Evolutionary conservation across 2,888 invertebrate species (phyloP).

Genomic region (Eupithecia subumbrata): DNA sequence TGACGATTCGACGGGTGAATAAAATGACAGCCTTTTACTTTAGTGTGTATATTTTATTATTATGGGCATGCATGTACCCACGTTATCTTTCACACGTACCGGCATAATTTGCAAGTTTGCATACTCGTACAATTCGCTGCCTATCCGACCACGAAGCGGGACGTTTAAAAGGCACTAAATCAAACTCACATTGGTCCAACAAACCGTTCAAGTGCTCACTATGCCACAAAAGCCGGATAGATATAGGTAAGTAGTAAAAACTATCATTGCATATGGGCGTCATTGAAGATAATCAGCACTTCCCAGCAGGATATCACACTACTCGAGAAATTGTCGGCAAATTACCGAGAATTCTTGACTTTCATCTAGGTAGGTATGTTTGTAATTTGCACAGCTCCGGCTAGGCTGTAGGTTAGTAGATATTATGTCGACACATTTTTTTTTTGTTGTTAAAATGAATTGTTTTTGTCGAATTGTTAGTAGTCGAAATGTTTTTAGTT

Average conservation of each 20-base stretch:
- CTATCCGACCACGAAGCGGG: too few relatives aligned
- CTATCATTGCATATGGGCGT: neutral
- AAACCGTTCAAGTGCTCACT: neutral
- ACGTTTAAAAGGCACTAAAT: neutral
- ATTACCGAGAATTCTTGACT: neutral
- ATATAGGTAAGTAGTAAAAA: neutral
- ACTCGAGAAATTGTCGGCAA: conserved; percentile 3
- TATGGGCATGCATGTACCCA: too few relatives aligned
- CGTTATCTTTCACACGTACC: too few relatives aligned
- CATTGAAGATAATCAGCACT: neutral
- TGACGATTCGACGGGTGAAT: too few relatives aligned
- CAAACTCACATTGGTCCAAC: neutral
- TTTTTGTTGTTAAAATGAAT: too few relatives aligned
- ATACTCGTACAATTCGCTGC: too few relatives aligned
- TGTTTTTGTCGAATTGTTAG: too few relatives aligned
- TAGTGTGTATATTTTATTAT: too few relatives aligned
- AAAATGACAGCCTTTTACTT: too few relatives aligned
- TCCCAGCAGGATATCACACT: conserved; percentile 1
- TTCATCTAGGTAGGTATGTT: conserved; percentile 2
- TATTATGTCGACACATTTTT: too few relatives aligned
- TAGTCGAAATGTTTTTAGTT: too few relatives aligned
- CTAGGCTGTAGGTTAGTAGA: neutral
- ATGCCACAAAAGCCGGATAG: neutral
- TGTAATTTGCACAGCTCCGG: neutral
- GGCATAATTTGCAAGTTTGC: too few relatives aligned